Percentiles rank a stretch among this genome's conserved stretches.
Conservation (phyloP, 2,113 vertebrate species). For the Zosterops borbonicus region DNA sequence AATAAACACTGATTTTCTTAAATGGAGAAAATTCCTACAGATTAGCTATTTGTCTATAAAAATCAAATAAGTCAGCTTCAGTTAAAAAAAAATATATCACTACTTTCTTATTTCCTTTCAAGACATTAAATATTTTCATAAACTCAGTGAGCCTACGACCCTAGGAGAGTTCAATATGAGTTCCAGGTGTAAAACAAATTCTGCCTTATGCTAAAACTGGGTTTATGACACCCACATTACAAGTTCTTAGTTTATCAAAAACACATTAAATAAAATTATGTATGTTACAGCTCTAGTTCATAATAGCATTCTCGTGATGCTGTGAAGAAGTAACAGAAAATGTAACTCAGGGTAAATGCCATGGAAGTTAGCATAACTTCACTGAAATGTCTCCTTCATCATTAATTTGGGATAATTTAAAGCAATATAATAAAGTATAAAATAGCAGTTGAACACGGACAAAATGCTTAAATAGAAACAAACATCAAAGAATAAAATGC, state of each 20-base stretch:
- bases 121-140: not conserved
- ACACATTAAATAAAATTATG: not conserved
- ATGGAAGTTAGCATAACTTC: not conserved
- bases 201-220: not conserved
- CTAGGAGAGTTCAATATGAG: not conserved
- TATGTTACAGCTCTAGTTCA: not conserved
- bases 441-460: not conserved
- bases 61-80: not conserved
- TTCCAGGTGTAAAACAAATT: not conserved
- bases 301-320: not conserved
- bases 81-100: not conserved
- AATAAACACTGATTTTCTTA: not conserved
- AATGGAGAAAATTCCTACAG: not conserved
- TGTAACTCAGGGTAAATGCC: not conserved
- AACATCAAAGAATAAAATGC: not conserved
- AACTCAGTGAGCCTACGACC: not conserved
- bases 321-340: not conserved
- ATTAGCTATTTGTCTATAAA: not conserved
- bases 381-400: not conserved
- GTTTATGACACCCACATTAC: not conserved
- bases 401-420: not conserved
- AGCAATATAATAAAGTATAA: not conserved
- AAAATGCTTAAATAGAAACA: not conserved
- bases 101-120: not conserved
- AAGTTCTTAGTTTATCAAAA: not conserved